Evolutionary conservation across 1,140 invertebrate genomes (phyloP).

Genomic region (Lamellibrachia luymesi): DNA sequence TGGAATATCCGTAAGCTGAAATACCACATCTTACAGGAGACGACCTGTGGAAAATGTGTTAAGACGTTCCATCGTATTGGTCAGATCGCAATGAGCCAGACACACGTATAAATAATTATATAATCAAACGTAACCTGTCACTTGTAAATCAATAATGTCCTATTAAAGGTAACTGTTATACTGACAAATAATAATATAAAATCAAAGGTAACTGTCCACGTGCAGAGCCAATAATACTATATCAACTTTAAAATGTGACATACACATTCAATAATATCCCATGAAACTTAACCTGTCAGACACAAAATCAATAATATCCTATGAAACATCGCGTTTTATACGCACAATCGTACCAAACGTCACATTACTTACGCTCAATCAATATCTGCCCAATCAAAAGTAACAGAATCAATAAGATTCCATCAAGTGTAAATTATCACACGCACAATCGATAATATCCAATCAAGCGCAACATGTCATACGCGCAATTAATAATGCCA

Average conservation of each 20-base stretch:
- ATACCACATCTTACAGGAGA: too few species aligned
- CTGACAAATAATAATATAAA: too few species aligned
- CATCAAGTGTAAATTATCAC: background rate
- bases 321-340: background rate
- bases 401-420: background rate
- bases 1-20: too few species aligned
- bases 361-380: background rate
- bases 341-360: background rate
- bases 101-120: too few species aligned
- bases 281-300: background rate
- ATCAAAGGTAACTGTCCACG: too few species aligned
- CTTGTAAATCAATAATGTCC: background rate
- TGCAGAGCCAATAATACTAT: too few species aligned
- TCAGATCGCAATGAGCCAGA: too few species aligned
- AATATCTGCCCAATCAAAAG: background rate
- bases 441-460: constrained; percentile 1
- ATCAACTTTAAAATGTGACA: too few species aligned
- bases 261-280: background rate
- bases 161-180: too few species aligned
- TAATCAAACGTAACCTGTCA: background rate
- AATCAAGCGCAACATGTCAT: background rate
- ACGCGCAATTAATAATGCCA: background rate
- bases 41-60: too few species aligned
- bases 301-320: background rate
- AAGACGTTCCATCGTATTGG: too few species aligned